phyloP scores from a whole-genome alignment of 1,140 invertebrate species.

The Belonocnema kinseyi region DNA sequence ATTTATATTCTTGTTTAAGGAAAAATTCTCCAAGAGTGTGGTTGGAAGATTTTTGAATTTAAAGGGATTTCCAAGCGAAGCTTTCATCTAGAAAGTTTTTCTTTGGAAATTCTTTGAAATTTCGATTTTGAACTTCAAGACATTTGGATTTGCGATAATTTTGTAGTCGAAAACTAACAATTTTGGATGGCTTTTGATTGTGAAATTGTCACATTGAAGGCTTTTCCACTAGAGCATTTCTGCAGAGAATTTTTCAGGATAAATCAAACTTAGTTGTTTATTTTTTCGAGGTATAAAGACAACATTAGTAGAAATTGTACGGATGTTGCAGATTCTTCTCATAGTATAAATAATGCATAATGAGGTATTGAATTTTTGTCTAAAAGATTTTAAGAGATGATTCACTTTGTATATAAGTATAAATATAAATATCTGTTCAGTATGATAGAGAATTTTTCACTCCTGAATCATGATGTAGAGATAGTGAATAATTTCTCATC shows the following conservation, averaged over 20 bases:
- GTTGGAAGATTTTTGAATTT: not conserved
- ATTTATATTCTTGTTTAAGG: not conserved
- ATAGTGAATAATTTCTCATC: conserved; percentile 1
- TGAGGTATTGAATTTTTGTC: conserved; percentile 53
- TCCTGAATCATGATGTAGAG: not conserved
- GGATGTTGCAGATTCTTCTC: conserved; percentile 50
- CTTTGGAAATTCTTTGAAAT: conserved; percentile 34
- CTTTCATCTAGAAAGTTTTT: conserved; percentile 31
- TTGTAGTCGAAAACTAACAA: not conserved
- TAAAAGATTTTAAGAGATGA: conserved; percentile 35
- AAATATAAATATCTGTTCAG: conserved; percentile 53
- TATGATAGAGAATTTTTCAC: conserved; percentile 35
- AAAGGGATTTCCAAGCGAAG: too few relatives aligned
- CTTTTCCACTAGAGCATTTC: conserved; percentile 35
- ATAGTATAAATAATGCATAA: conserved; percentile 43
- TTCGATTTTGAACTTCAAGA: conserved; percentile 40
- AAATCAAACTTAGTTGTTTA: too few relatives aligned
- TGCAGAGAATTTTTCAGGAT: too few relatives aligned
- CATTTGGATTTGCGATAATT: conserved; percentile 31
- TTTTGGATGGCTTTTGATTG: not conserved
- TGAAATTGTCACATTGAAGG: conserved; percentile 44
- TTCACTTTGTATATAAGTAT: conserved; percentile 51
- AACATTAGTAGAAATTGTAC: conserved; percentile 45
- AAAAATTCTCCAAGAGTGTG: not conserved
- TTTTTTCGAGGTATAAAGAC: conserved; percentile 35